Base-by-base conservation (phyloP, 53 echinoderm and acorn worm species). In the Mesocentrotus franciscanus region DNA sequence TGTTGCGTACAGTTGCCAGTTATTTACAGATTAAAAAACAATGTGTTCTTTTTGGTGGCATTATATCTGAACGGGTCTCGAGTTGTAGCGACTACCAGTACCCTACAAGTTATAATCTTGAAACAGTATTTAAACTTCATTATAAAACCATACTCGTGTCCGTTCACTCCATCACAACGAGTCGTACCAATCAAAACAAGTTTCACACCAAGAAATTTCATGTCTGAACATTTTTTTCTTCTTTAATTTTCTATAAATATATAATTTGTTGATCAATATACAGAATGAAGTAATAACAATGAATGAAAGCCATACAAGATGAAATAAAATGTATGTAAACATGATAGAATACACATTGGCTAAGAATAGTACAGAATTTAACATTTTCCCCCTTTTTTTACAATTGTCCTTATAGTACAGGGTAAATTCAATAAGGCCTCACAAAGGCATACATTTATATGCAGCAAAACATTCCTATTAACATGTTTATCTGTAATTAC, bases 231-330 rank as follows among this genome's bases (percentile, higher is more conserved):
- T 87, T 10, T 87, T n/a, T 34, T 81, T 87, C 57, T 85, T 87
- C 87, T 57, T 87, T 87, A 57, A 87, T 87, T 87, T 87, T 87
- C 87, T 87, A 87, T 87, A 87, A 87, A 87, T 87, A 87, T 87
- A 87, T 87, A 87, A 87, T 87, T 87, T 87, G 87, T 87, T 87
- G 87, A 87, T 87, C 87, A 87, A 87, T 87, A 87, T 87, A 87
- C 87, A 87, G 58, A 57, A 87, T 87, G 87, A 87, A 87, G 58
- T 87, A 87, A 58, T 87, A 87, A 57, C 58, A 11, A 58, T 87
- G 87, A 87, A 87, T 87, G 87, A 87, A 87, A 87, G 87, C n/a
- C 87, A 57, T 87, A 87, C n/a, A 85, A 56, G 11, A 87, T 56
- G 56, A 42, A 87, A 57, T 57, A 87, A 87, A 87, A 87, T 87